Evolutionary conservation across 2,888 invertebrate species (phyloP), one percentile per base, ranked within the genome.

Genomic region (Oscheius sp.): DNA sequence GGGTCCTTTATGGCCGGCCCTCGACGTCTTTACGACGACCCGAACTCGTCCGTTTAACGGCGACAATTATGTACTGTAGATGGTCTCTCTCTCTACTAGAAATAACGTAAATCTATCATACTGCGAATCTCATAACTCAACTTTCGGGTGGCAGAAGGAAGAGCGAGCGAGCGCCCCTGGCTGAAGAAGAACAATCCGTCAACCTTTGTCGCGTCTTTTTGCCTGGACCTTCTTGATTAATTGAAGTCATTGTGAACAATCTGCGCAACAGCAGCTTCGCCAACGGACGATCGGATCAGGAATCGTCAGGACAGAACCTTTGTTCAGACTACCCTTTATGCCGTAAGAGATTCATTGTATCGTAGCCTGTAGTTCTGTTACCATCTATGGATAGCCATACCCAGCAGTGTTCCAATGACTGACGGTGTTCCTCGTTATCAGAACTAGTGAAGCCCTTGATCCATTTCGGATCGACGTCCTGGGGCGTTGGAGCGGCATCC

Each of bases 181-280:
- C 33, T n/a, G 21, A 21, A 32, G 32, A 42, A 32, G 37, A n/a
- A 68, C 68, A 29, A 68, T 68, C 55, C 68, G 68, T 68, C 68
- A 68, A 33, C 68, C 68, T 68, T 68, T 68, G 68, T 68, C 68
- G 59, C 59, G 68, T 65, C 68, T 68, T 68, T 68, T 68, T 55
- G 42, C 53, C 42, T 37, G 48, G 50, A 21, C 33, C 32, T n/a
- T 48, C 37, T 51, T 68, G 68, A 68, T 55, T 51, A 68, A 68
- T 68, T 33, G 68, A 37, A 55, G 68, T 13, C 55, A 55, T 53
- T 68, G 68, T 35, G 32, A 29, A 55, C 29, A 55, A 65, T 37
- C n/a, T 33, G 60, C 60, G 60, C 60, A 60, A 60, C 60, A 60
- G 37, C 35, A 60, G 29, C 57, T 57, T 29, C 10, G 57, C 10